These are phyloP conservation scores for Ceratosolen solmsi DNA, from an alignment of 1,140 invertebrate species.

Conservation along the genomic window DNA sequence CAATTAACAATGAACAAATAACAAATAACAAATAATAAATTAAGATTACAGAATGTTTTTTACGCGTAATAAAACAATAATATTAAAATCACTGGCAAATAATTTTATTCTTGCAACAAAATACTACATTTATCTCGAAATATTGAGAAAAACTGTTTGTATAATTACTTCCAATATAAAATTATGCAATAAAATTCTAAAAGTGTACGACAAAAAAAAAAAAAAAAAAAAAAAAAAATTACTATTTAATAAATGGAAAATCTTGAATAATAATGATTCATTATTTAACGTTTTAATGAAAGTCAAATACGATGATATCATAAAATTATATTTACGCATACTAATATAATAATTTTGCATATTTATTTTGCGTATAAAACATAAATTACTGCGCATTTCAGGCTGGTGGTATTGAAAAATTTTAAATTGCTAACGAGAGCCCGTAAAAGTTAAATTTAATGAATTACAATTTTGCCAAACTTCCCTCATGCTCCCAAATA, in stretches of 20 bases:
- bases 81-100: neutral
- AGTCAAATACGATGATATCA: neutral
- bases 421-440: neutral
- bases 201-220: too few species aligned
- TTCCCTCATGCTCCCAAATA: neutral
- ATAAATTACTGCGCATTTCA: too few species aligned
- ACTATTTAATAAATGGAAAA: too few species aligned
- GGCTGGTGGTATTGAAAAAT: neutral
- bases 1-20: neutral
- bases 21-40: neutral
- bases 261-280: neutral
- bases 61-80: too few species aligned
- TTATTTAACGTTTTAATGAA: neutral
- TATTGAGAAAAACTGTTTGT: neutral
- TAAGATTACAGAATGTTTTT: too few species aligned
- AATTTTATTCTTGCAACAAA: conserved; percentile 5
- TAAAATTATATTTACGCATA: conserved; percentile 6
- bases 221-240: too few species aligned
- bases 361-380: neutral
- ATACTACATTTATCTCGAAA: conserved; percentile 15
- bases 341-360: neutral
- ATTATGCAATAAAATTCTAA: neutral
- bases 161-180: neutral
- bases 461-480: neutral
- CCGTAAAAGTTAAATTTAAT: neutral